These are phyloP conservation scores for Octomys mimax DNA, from an alignment of 2,797 vertebrate genomes.

Conservation along the genomic window DNA sequence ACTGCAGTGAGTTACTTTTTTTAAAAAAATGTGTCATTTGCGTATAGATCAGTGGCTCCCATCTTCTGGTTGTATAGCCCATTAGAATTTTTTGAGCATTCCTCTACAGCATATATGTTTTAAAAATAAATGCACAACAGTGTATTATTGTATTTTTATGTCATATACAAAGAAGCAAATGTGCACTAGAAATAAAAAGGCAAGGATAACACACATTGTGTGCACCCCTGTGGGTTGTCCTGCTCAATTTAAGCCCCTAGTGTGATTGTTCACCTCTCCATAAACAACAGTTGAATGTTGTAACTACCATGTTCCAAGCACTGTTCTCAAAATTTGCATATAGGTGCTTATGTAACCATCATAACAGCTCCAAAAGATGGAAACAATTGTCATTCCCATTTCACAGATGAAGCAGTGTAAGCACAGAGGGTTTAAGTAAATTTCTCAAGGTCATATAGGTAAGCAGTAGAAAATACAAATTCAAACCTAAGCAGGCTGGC, in stretches of 20 bases:
- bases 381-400: background rate
- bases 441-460: background rate
- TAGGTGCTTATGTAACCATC: background rate
- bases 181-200: background rate
- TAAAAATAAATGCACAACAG: background rate
- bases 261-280: background rate
- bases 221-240: background rate
- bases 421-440: background rate
- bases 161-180: background rate
- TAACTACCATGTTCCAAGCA: accelerated
- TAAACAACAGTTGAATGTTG: background rate
- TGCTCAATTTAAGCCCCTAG: background rate
- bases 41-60: background rate
- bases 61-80: background rate
- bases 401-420: background rate
- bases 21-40: background rate
- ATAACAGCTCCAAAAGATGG: background rate
- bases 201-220: background rate
- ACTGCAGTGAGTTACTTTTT: background rate
- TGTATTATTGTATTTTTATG: background rate
- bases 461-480: background rate
- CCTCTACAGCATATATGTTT: background rate
- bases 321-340: background rate
- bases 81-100: background rate
- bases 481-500: background rate